Base-by-base conservation (phyloP, 2,797 vertebrate species). In the Myotis planiceps region DNA sequence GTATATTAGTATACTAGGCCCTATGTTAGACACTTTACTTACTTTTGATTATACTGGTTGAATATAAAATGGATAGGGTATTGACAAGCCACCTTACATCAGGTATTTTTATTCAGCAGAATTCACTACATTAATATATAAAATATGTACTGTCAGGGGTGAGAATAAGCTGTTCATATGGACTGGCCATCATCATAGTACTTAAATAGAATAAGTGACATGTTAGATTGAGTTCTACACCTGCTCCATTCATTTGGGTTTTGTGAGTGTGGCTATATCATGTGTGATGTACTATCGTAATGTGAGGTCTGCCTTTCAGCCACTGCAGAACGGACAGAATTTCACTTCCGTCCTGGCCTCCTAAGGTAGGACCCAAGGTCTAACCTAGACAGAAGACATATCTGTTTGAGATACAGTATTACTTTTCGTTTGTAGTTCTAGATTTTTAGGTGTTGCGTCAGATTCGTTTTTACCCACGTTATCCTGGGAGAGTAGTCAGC, bases 91-190 rank as follows among this genome's bases (percentile, higher is more conserved):
- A 65, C 6, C 18, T 75, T 71, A 2, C 1, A 6, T 65, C 65
- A 69, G 45, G 15, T 86, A 89, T 93, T 49, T 84, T 91, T 86
- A 63, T 19, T 95, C n/a, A 49, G 53, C 63, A 53, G 58, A 71
- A 92, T 71, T 94, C 60, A 88, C 7, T 71, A n/a, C 55, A 42
- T 39, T 85, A 58, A 12, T 32, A 5, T 74, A 23, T 69, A 25
- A 66, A 90, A 37, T 90, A n/a, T 19, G 32, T 14, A 63, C 9
- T 21, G 1, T 76, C 15, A 63, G 74, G 81, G 53, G n/a, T 89
- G n/a, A 16, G 76, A 92, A 71, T 37, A 68, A 37, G 6, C 6
- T 90, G 23, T 84, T 83, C 55, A 5, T 78, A 15, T 29, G 88
- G 55, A 82, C 34, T 82, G 55, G 29, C 19, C 63, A 6, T 85